phyloP scores from a whole-genome alignment of 1,140 invertebrate genomes.

The Lutraria rhynchaena region DNA sequence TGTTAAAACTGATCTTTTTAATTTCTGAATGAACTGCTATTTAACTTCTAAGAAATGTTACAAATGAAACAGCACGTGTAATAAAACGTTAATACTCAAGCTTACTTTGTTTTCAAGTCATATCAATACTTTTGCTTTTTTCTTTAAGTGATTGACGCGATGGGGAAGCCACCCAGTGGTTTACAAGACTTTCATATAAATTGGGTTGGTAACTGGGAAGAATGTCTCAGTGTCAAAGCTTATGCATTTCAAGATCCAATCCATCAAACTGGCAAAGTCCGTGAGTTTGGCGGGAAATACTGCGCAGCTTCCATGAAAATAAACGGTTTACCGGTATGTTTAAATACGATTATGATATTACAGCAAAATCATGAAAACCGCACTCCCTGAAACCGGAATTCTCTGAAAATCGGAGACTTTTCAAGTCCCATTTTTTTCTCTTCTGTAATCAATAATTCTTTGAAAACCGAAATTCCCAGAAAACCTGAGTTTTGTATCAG shows the following conservation, averaged over 20 bases:
- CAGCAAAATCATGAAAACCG: neutral
- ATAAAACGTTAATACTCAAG: too few relatives aligned
- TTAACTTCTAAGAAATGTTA: too few relatives aligned
- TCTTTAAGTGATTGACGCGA: conserved; percentile 44
- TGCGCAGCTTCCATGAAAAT: neutral
- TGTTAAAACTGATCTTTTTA: too few relatives aligned
- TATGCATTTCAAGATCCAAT: conserved; percentile 5
- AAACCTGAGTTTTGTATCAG: too few relatives aligned
- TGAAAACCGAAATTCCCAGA: too few relatives aligned
- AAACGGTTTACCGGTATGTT: neutral
- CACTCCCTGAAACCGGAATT: neutral
- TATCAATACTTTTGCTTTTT: too few relatives aligned
- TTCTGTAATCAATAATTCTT: too few relatives aligned
- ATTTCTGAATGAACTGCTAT: too few relatives aligned
- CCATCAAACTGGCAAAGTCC: neutral
- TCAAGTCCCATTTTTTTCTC: too few relatives aligned
- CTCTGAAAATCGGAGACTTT: too few relatives aligned
- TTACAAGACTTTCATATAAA: conserved; percentile 20
- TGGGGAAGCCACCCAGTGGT: conserved; percentile 35
- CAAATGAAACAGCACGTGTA: too few relatives aligned
- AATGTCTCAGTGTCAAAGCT: conserved; percentile 6
- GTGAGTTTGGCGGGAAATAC: conserved; percentile 14
- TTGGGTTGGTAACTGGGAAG: conserved; percentile 32
- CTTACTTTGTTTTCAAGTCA: too few relatives aligned
- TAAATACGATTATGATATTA: neutral